Conservation (phyloP, 1,140 invertebrate species). For the Belonocnema kinseyi region DNA sequence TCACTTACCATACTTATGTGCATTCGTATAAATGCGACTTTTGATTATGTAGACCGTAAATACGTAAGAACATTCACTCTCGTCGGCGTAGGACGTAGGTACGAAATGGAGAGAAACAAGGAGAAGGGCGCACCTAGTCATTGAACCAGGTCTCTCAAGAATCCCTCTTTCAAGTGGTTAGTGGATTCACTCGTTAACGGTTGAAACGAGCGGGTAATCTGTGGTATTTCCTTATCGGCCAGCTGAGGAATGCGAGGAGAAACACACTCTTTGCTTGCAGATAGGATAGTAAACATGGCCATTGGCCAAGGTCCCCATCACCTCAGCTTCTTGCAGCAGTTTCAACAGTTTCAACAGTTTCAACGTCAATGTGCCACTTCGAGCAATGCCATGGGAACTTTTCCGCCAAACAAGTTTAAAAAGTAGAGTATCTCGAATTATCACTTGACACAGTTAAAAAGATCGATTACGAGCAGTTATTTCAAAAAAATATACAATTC, state of each 20-base stretch:
- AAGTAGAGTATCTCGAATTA: constrained; percentile 17
- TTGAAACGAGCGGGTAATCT: constrained; percentile 19
- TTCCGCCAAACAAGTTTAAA: constrained; percentile 14
- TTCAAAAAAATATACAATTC: too few relatives aligned
- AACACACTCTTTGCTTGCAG: constrained; percentile 23
- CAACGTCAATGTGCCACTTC: constrained; percentile 22
- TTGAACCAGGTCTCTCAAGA: constrained; percentile 23
- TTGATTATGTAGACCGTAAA: not conserved
- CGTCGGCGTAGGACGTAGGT: not conserved
- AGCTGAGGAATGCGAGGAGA: constrained; percentile 15
- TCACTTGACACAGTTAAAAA: constrained; percentile 12
- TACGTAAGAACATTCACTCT: constrained; percentile 20
- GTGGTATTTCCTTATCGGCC: constrained; percentile 28
- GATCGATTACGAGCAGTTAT: not conserved
- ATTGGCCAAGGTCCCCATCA: constrained; percentile 5
- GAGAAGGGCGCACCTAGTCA: constrained; percentile 3
- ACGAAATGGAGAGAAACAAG: not conserved
- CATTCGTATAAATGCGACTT: not conserved
- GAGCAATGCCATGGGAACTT: constrained; percentile 11
- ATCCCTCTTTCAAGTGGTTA: constrained; percentile 14
- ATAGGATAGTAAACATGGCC: constrained; percentile 26
- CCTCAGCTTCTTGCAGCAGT: not conserved
- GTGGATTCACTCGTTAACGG: constrained; percentile 16
- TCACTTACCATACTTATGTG: not conserved
- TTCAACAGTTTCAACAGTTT: not conserved